These are phyloP conservation scores for Borostomias antarcticus DNA, from an alignment of 2,797 vertebrate genomes.

Conservation along the genomic window DNA sequence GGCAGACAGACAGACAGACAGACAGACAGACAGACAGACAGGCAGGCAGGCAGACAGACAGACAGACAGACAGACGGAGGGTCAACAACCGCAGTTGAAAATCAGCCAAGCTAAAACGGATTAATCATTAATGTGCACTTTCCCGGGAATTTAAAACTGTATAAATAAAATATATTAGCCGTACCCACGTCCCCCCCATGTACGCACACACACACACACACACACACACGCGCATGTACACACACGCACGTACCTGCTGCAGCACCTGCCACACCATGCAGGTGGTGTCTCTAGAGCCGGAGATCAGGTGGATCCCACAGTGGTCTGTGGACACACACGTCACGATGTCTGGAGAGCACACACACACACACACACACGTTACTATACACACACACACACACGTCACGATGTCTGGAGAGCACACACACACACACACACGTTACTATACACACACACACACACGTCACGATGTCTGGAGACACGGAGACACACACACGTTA, in stretches of 20 bases:
- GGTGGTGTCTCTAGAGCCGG: conserved; percentile 93
- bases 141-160: too few species aligned
- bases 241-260: conserved; percentile 81
- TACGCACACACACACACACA: conserved; percentile 13
- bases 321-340: conserved; percentile 93
- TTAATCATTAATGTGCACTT: too few species aligned
- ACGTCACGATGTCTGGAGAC: conserved; percentile 90
- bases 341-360: conserved; percentile 85
- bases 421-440: neutral
- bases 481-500: too few species aligned
- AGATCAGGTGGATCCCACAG: conserved; percentile 94
- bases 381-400: conserved; percentile 81
- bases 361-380: neutral
- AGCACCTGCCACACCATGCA: conserved; percentile 97
- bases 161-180: too few species aligned
- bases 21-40: neutral
- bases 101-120: too few species aligned
- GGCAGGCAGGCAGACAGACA: too few species aligned
- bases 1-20: neutral
- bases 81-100: too few species aligned
- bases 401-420: conserved; percentile 89
- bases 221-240: conserved; percentile 16
- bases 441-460: conserved; percentile 75
- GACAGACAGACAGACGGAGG: neutral
- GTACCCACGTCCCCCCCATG: too few species aligned